Evolutionary conservation across 2,888 invertebrate species (phyloP).

Genomic region (Lasioglossum malachurum): DNA sequence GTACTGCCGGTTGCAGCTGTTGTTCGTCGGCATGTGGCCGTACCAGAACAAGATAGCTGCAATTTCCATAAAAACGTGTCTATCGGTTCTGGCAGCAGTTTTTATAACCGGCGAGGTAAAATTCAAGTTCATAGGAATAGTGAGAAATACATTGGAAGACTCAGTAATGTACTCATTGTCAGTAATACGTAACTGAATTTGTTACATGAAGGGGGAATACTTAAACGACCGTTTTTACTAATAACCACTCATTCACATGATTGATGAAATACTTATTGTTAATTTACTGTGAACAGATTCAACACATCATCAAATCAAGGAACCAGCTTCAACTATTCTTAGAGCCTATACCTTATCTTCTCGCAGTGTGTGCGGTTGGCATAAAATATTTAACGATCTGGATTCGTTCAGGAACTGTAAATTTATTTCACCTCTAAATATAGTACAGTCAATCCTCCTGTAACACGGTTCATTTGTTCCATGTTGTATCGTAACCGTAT

Average conservation of each 20-base stretch:
- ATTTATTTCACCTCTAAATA: not conserved
- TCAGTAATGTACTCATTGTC: too few relatives aligned
- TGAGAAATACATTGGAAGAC: too few relatives aligned
- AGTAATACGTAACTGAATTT: too few relatives aligned
- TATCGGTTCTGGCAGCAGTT: accelerated
- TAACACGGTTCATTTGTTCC: too few relatives aligned
- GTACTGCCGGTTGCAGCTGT: not conserved
- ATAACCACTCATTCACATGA: too few relatives aligned
- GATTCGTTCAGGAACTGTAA: not conserved
- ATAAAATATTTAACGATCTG: not conserved
- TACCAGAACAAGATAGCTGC: not conserved
- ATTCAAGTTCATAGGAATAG: not conserved
- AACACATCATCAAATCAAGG: not conserved
- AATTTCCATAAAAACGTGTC: accelerated
- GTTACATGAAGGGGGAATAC: too few relatives aligned
- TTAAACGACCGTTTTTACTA: too few relatives aligned
- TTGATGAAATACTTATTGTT: too few relatives aligned
- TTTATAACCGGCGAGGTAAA: not conserved
- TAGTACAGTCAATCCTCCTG: too few relatives aligned
- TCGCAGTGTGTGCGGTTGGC: accelerated
- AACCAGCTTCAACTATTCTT: not conserved
- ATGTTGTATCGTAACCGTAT: too few relatives aligned
- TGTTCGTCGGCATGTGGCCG: not conserved
- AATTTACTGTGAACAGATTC: not conserved
- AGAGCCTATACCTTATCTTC: not conserved